Evolutionary conservation across 1,140 invertebrate genomes (phyloP), one percentile per base, ranked within the genome.

Genomic region (Drosophila asahinai): DNA sequence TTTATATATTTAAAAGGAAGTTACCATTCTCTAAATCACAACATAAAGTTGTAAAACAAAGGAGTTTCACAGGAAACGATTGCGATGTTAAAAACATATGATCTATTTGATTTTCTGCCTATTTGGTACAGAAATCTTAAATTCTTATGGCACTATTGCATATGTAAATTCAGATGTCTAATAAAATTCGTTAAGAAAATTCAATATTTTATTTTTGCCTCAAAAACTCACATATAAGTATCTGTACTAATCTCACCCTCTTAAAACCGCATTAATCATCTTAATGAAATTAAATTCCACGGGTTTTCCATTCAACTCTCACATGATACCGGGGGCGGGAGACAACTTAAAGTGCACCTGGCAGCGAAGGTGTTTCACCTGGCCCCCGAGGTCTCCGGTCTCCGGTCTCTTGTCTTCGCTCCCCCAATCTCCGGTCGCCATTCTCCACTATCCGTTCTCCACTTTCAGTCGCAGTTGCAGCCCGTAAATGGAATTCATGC

Each of bases 401-500:
- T 40, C 60, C 11, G 36, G 62, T 45, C 64, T 36, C 19, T 30
- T 40, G 40, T 47, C 49, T 17, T 40, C 22, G 30, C 38, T 66
- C 67, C 51, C 63, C 33, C 22, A 49, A 40, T 70, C 67, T 67
- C 67, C 33, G 17, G 60, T 66, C 42, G 19, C 65, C 33, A 25
- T 17, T 57, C 52, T 30, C 25, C 25, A 5, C 38, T 33, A 30
- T 25, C 27, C 43, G 30, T 27, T 57, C 65, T 72, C 65, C 70
- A 49, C 36, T 72, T 72, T 72, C 70, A 59, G 66, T 58, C 43
- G 66, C 67, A 63, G 61, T 63, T 63, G 63, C 45, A 72, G 67
- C 72, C 72, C 74, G 49, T 77, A 77, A 77, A 77, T 77, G 74
- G 57, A 77, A 77, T 77, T 77, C 75, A 77, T 77, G 75, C 74